A percentile compares a stretch with the other conserved stretches of the same genome.
Conservation (phyloP, 2,888 invertebrate genomes). For the Cetonia aurata region DNA sequence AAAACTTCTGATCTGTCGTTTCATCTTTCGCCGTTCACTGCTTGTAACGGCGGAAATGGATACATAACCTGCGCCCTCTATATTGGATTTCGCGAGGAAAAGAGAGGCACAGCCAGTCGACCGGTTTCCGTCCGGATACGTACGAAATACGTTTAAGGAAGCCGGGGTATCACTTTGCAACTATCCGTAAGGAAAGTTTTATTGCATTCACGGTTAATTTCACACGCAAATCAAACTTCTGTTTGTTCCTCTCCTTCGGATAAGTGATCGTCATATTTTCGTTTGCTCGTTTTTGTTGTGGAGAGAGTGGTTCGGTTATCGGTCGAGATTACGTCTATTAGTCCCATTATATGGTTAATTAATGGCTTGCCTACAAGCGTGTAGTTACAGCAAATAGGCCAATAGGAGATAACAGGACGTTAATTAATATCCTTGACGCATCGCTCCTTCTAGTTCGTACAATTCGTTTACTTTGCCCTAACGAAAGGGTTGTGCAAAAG, state of each 20-base stretch:
- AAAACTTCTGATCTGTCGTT: conserved; percentile 27
- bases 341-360: background rate
- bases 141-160: background rate
- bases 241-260: no score
- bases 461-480: no score
- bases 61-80: conserved; percentile 2
- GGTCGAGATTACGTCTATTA: no score
- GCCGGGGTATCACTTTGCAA: conserved; percentile 5
- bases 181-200: conserved; percentile 5
- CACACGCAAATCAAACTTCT: background rate
- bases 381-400: background rate
- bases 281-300: no score
- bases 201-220: conserved; percentile 19
- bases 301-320: no score
- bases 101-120: conserved; percentile 9
- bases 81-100: no score
- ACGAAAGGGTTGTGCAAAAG: no score
- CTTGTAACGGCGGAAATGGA: background rate
- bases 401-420: background rate
- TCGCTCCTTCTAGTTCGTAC: background rate
- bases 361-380: background rate
- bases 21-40: conserved; percentile 24
- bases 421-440: conserved; percentile 4
- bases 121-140: conserved; percentile 25
- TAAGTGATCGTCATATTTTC: no score